A percentile compares a stretch with the other conserved stretches of the same genome.
Conservation (phyloP, 2,888 invertebrate species). For the Emesis furor region DNA sequence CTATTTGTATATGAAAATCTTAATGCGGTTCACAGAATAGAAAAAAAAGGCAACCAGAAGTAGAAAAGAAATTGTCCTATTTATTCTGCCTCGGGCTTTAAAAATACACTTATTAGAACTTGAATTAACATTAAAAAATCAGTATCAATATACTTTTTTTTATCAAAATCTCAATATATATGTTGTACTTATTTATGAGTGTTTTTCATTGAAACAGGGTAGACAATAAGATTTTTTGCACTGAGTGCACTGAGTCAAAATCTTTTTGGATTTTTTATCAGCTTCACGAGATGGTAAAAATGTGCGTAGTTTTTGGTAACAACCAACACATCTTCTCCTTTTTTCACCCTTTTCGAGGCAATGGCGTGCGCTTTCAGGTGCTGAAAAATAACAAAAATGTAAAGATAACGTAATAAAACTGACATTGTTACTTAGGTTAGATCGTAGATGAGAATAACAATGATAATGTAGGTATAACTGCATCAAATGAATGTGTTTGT, state of each 20-base stretch:
- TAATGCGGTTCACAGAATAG: slow-evolving; percentile 38
- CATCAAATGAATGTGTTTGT: slow-evolving; percentile 58
- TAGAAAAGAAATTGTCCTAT: slow-evolving; percentile 30
- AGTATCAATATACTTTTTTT: slow-evolving; percentile 14
- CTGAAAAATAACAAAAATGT: slow-evolving; percentile 14
- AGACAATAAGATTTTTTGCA: slow-evolving; percentile 37
- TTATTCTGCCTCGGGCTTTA: slow-evolving; percentile 14
- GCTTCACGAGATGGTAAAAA: slow-evolving; percentile 13
- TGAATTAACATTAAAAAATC: slow-evolving; percentile 14
- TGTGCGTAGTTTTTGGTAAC: slow-evolving; percentile 14
- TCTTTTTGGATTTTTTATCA: slow-evolving; percentile 37
- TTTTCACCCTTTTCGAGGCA: slow-evolving; percentile 14
- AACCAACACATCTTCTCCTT: slow-evolving; percentile 8
- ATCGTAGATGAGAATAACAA: slow-evolving; percentile 37
- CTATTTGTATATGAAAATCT: slow-evolving; percentile 25
- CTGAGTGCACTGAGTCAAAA: slow-evolving; percentile 37
- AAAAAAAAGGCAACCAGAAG: slow-evolving; percentile 36
- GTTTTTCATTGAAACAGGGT: slow-evolving; percentile 32
- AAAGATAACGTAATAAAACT: slow-evolving; percentile 14
- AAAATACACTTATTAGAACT: slow-evolving; percentile 14
- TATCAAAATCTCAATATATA: slow-evolving; percentile 6
- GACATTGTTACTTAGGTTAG: slow-evolving; percentile 14
- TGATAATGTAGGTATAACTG: slow-evolving; percentile 54
- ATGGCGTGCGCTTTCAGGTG: slow-evolving; percentile 14
- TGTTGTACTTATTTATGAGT: slow-evolving; percentile 11